These are phyloP conservation scores for Parnassius orleans DNA, from an alignment of 2,888 invertebrate genomes.

Conservation along the genomic window DNA sequence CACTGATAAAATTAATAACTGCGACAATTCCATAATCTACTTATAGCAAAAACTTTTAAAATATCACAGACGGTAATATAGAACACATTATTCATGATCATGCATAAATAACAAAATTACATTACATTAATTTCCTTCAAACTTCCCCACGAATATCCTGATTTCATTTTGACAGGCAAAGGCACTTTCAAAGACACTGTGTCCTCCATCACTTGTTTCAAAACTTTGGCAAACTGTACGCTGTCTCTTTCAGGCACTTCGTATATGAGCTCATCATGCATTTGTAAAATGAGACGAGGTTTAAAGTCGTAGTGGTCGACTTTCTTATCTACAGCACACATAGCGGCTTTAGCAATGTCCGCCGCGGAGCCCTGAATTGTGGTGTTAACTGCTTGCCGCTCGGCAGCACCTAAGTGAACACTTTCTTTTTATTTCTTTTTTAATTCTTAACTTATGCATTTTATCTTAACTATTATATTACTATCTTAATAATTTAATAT, in stretches of 20 bases:
- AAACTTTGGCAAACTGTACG: conserved; percentile 78
- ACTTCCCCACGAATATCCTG: conserved; percentile 90
- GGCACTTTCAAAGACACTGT: conserved; percentile 87
- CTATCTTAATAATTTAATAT: too few relatives aligned
- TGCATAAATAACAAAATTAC: not conserved
- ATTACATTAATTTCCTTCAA: conserved; percentile 45
- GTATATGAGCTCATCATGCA: conserved; percentile 98
- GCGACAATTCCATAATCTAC: not conserved
- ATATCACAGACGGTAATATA: conserved; percentile 21
- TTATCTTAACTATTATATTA: too few relatives aligned
- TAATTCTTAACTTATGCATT: too few relatives aligned
- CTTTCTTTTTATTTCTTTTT: too few relatives aligned
- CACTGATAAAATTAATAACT: conserved; percentile 1
- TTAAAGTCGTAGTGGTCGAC: conserved; percentile 49
- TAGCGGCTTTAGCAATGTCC: conserved; percentile 95
- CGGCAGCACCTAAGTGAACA: conserved; percentile 86
- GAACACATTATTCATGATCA: not conserved
- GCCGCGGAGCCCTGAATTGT: conserved; percentile 98
- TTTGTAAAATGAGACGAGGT: conserved; percentile 90
- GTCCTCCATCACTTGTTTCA: conserved; percentile 91
- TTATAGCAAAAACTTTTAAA: not conserved
- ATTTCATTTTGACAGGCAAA: conserved; percentile 93
- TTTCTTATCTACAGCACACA: conserved; percentile 87
- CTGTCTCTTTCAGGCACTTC: conserved; percentile 86
- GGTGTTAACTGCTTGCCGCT: conserved; percentile 98